Conservation (phyloP, 2,888 invertebrate species). For the Caenorhabditis angaria region DNA sequence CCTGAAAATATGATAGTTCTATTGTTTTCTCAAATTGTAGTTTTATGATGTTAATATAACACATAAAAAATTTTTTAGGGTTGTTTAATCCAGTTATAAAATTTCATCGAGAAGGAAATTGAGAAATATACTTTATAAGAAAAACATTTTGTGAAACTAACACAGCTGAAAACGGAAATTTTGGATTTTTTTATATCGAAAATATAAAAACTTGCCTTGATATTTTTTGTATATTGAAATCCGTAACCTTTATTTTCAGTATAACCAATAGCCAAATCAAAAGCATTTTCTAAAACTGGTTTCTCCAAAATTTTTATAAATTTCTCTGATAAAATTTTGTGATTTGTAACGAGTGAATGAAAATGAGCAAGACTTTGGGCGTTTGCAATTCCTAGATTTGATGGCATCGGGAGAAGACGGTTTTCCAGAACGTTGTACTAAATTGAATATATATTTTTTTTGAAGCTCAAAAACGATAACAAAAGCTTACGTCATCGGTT, state of each 20-base stretch:
- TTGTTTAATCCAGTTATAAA: too few relatives aligned
- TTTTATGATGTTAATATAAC: too few relatives aligned
- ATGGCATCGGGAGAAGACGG: constrained; percentile 59
- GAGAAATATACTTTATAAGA: neutral
- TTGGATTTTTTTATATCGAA: too few relatives aligned
- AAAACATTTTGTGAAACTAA: too few relatives aligned
- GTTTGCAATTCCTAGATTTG: constrained; percentile 61
- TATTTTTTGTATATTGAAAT: constrained; percentile 57
- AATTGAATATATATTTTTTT: constrained; percentile 16
- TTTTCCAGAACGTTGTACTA: constrained; percentile 59
- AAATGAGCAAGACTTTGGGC: constrained; percentile 52
- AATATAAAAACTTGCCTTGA: constrained; percentile 24
- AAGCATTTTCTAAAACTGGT: constrained; percentile 53
- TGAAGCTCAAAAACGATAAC: too few relatives aligned
- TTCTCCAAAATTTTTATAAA: constrained; percentile 23
- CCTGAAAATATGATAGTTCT: too few relatives aligned
- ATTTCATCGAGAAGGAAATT: too few relatives aligned
- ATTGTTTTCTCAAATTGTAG: neutral
- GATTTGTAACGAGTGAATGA: constrained; percentile 40
- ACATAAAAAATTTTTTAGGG: neutral
- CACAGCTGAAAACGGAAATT: neutral
- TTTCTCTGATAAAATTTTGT: constrained; percentile 28
- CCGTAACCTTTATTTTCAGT: constrained; percentile 60
- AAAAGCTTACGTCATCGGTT: constrained; percentile 51
- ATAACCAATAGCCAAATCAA: constrained; percentile 58